These are phyloP conservation scores for Athene noctua DNA, from an alignment of 2,113 vertebrate genomes.

Conservation along the genomic window DNA sequence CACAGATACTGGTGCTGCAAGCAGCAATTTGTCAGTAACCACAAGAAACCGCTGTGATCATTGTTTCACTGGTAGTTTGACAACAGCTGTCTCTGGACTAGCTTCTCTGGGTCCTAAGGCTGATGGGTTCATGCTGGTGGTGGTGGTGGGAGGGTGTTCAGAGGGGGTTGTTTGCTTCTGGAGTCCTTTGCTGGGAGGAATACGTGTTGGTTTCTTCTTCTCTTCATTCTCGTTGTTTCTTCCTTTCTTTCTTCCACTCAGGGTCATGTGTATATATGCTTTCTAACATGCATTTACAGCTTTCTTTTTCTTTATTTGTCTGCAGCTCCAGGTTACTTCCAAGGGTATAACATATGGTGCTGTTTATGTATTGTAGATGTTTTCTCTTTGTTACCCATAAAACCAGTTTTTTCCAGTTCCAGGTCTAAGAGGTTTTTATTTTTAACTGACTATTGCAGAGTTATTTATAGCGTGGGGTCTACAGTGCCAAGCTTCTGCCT, in stretches of 20 bases:
- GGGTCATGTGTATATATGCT: not conserved
- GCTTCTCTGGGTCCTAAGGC: not conserved
- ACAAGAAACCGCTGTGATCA: not conserved
- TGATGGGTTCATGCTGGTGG: not conserved
- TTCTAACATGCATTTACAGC: not conserved
- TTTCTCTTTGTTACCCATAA: not conserved
- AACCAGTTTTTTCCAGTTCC: not conserved
- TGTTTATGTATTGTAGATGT: not conserved
- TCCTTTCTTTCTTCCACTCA: not conserved
- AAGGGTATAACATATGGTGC: not conserved
- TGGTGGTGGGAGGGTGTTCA: not conserved
- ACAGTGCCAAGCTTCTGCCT: not conserved
- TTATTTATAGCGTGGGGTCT: not conserved
- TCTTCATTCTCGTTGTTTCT: not conserved
- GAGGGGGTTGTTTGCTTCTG: not conserved
- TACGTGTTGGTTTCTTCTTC: not conserved
- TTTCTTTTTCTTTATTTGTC: not conserved
- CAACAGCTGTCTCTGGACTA: not conserved
- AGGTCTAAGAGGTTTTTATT: not conserved
- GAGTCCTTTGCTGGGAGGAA: not conserved
- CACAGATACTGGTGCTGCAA: not conserved
- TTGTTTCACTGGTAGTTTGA: not conserved
- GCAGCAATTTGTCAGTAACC: not conserved
- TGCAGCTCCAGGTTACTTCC: not conserved
- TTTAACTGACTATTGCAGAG: not conserved